phyloP scores from a whole-genome alignment of 2,113 vertebrate genomes.

The Serinus canaria region DNA sequence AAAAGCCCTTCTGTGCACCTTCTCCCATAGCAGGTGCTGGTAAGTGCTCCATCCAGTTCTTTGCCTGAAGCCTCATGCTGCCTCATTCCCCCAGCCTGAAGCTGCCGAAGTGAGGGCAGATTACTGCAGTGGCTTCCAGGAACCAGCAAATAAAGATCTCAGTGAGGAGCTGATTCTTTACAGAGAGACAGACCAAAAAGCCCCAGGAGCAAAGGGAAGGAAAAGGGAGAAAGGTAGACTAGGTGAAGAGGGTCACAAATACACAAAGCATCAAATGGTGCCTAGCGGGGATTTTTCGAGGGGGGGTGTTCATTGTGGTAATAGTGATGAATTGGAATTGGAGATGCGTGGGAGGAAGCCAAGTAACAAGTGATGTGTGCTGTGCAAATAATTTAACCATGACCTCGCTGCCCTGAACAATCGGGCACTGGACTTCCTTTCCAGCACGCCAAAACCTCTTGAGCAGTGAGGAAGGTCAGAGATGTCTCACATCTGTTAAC shows the following conservation, averaged over 20 bases:
- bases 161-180: not conserved
- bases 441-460: not conserved
- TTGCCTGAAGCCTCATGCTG: not conserved
- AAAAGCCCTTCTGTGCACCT: not conserved
- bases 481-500: not conserved
- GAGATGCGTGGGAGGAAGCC: not conserved
- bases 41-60: not conserved
- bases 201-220: not conserved
- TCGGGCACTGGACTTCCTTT: not conserved
- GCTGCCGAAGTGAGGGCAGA: not conserved
- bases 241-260: not conserved
- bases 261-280: not conserved
- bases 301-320: accelerated
- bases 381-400: not conserved
- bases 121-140: not conserved
- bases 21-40: not conserved
- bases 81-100: too few relatives aligned
- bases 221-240: not conserved
- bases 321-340: not conserved
- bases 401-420: not conserved
- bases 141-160: not conserved
- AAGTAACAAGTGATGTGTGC: not conserved
- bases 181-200: not conserved
- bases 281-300: not conserved
- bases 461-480: not conserved